Base-by-base conservation (phyloP, 1,140 invertebrate genomes). In the Tetraneura akinire region DNA sequence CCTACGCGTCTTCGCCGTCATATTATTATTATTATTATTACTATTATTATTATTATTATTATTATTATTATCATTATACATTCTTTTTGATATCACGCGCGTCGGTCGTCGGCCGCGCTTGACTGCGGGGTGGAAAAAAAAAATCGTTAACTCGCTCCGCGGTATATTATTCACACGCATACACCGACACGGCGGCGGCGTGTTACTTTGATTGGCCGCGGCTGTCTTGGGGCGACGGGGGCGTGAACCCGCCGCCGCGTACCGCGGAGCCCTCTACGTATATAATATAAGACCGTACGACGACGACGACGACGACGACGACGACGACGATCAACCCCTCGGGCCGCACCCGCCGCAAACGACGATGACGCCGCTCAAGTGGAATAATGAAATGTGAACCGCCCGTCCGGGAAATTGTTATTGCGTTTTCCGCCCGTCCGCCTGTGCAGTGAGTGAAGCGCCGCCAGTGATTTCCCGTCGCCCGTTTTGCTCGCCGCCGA, bases 351-450 rank as follows among this genome's bases (percentile, higher is more conserved):
- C 6, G n/a, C 55, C 23, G 23, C 23, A n/a, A 13, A 32, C 73
- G 4, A 9, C 71, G 10, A 16, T 51, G 18, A 21, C 55, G 37
- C 37, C 55, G 32, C 74, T 78, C 74, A 47, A 60, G 74, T 62
- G 74, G 74, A 78, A 78, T 78, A 78, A 78, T 62, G 55, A 62
- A 62, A 78, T 62, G 55, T 47, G 74, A 78, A 78, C 74, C 73
- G 53, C 73, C 73, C 73, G 73, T 76, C 74, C 74, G 74, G 74
- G 74, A 78, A 78, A 78, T 78, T 78, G 74, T 78, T 78, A 78
- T 78, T 78, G 74, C 74, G 74, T 78, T 78, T 62, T 60, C 74
- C 71, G 29, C 53, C 42, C 16, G 1, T 18, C 51, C 53, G 18
- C 47, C 45, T 6, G 6, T 14, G 14, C 37, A n/a, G 32, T 32